Percentiles rank a stretch among this genome's conserved stretches.
phyloP scores from a whole-genome alignment of 2,113 vertebrate genomes.

The Heterochromis multidens region DNA sequence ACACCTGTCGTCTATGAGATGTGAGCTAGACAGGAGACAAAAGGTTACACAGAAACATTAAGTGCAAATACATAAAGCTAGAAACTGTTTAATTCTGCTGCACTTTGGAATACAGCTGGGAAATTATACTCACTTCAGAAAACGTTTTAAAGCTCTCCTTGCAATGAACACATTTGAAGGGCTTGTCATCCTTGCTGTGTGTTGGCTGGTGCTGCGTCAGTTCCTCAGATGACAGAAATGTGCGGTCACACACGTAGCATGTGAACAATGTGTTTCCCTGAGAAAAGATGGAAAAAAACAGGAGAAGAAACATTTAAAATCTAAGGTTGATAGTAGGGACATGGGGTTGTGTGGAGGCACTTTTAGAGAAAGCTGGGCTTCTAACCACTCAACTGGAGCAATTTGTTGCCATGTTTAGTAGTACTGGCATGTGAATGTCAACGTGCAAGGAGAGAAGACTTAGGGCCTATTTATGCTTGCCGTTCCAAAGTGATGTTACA shows the following conservation, averaged over 20 bases:
- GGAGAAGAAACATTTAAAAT: not conserved
- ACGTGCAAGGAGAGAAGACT: too few species aligned
- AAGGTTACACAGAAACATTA: not conserved
- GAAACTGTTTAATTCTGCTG: not conserved
- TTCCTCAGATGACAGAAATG: slow-evolving; percentile 78
- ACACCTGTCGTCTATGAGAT: slow-evolving; percentile 75
- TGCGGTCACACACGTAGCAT: slow-evolving; percentile 79
- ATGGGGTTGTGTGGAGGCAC: fast-evolving
- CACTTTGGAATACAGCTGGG: not conserved
- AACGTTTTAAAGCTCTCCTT: slow-evolving; percentile 79
- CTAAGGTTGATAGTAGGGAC: not conserved
- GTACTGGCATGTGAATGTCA: too few species aligned
- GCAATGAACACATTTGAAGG: slow-evolving; percentile 80
- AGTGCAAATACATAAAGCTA: not conserved
- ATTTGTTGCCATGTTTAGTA: not conserved
- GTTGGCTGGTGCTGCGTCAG: slow-evolving; percentile 78
- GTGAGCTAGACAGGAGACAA: slow-evolving; percentile 57
- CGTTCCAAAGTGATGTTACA: too few species aligned
- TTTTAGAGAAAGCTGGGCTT: fast-evolving
- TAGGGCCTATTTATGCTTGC: too few species aligned
- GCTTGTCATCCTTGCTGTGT: slow-evolving; percentile 82
- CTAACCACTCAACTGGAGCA: fast-evolving
- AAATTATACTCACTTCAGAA: slow-evolving; percentile 68
- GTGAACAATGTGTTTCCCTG: slow-evolving; percentile 82
- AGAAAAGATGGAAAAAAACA: not conserved